Percentiles rank a stretch among this genome's conserved stretches.
Evolutionary conservation across 2,888 invertebrate species (phyloP).

Genomic region (Polyommatus iphigenia): DNA sequence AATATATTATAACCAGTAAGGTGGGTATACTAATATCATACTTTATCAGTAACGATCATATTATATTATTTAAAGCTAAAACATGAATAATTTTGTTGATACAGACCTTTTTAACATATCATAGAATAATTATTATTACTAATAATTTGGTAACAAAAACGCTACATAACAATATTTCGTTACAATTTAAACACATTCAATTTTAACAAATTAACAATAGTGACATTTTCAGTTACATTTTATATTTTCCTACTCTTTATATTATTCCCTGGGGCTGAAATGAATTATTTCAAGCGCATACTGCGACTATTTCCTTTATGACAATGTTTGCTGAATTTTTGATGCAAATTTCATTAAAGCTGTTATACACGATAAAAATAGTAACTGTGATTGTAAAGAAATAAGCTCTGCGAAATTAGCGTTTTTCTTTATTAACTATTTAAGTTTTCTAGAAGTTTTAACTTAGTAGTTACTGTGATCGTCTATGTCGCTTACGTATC

Average conservation of each 20-base stretch:
- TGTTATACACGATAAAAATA: background rate
- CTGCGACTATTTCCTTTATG: background rate
- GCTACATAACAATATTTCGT: background rate
- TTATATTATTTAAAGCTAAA: no score
- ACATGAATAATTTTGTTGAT: no score
- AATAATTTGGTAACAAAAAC: background rate
- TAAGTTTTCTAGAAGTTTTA: no score
- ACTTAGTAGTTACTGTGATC: no score
- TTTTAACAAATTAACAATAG: background rate
- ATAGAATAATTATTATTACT: background rate
- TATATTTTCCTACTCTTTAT: background rate
- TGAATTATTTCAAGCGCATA: conserved; percentile 14
- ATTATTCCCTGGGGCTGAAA: background rate
- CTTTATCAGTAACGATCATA: no score
- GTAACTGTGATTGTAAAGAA: background rate
- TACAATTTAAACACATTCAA: background rate
- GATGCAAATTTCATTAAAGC: background rate
- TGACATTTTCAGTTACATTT: conserved; percentile 9
- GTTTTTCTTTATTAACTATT: no score
- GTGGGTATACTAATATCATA: no score
- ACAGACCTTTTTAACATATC: no score
- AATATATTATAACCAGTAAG: no score
- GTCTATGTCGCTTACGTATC: no score
- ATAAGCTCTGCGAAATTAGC: no score
- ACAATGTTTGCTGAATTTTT: conserved; percentile 1